Conservation (phyloP, 2,888 invertebrate species). For the Drosophila pullipes region DNA sequence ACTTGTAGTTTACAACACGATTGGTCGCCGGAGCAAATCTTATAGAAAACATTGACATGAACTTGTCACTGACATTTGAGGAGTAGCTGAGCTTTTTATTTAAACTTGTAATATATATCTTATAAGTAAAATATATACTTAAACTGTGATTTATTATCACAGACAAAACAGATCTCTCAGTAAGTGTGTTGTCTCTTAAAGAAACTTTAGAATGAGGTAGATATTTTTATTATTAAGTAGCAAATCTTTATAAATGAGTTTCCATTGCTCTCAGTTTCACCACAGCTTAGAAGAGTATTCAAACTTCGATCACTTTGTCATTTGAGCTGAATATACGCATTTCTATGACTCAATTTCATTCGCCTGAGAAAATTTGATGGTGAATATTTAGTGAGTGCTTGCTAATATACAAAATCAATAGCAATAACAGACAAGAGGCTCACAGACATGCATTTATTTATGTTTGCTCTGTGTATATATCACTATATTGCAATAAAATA, state of each 20-base stretch:
- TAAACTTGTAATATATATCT: background rate
- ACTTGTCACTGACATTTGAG: background rate
- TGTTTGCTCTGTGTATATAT: background rate
- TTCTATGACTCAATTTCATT: conserved; percentile 62
- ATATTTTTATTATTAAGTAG: too few species aligned
- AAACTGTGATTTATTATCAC: background rate
- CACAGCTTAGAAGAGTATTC: background rate
- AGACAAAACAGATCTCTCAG: background rate
- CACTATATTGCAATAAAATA: conserved; percentile 3
- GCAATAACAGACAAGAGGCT: conserved; percentile 3
- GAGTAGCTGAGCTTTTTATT: background rate
- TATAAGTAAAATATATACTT: background rate
- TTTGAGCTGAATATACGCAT: background rate
- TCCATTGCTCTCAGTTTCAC: too few species aligned
- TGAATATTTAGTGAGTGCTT: conserved; percentile 54
- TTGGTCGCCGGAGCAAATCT: conserved; percentile 7
- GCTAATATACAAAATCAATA: conserved; percentile 69
- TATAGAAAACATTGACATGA: conserved; percentile 10
- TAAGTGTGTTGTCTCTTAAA: background rate
- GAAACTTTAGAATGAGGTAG: background rate
- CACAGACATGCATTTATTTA: background rate
- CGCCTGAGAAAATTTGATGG: conserved; percentile 46
- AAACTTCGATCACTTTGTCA: background rate
- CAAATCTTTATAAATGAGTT: background rate
- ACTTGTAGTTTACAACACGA: conserved; percentile 11